These are phyloP conservation scores for Penaeus vannamei DNA, from an alignment of 1,140 invertebrate genomes.

Conservation along the genomic window DNA sequence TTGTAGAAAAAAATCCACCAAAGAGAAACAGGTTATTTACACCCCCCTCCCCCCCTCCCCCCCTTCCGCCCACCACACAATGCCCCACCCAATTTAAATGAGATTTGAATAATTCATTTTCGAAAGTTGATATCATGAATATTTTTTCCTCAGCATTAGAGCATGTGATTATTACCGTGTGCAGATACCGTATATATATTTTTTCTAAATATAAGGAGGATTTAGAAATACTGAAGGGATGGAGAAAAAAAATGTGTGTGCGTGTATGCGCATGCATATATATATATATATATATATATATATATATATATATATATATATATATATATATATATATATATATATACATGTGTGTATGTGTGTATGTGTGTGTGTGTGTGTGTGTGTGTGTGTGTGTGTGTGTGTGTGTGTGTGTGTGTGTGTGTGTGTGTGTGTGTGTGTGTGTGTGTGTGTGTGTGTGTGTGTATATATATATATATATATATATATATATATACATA, in stretches of 20 bases:
- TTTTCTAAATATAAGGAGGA: no score
- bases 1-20: background rate
- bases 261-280: background rate
- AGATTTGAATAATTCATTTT: no score
- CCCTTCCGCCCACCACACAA: no score
- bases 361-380: background rate
- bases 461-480: background rate
- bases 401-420: background rate
- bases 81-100: no score
- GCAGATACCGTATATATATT: no score
- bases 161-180: no score
- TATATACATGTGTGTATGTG: background rate
- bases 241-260: background rate
- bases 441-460: background rate
- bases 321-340: background rate
- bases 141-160: no score
- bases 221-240: no score
- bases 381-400: background rate
- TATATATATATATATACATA: conserved; percentile 20
- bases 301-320: background rate
- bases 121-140: no score
- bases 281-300: background rate
- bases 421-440: background rate
- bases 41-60: no score
- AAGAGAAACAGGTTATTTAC: no score